Evolutionary conservation across 1,140 invertebrate genomes (phyloP).

Genomic region (Sycobia sp.): DNA sequence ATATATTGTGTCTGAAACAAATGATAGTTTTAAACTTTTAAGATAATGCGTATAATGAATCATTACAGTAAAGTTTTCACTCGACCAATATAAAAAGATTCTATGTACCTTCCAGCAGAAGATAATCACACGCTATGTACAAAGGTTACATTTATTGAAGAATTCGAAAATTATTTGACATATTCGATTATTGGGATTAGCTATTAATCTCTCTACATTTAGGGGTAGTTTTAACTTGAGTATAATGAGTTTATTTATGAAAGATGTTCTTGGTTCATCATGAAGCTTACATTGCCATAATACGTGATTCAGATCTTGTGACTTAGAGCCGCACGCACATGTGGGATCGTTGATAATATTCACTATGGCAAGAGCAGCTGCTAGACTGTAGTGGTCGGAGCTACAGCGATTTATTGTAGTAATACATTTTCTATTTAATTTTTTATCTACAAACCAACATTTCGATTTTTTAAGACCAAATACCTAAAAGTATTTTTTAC

Average conservation of each 20-base stretch:
- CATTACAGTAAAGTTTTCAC: not conserved
- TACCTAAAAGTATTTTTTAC: too few relatives aligned
- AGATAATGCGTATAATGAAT: too few relatives aligned
- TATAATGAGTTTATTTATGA: not conserved
- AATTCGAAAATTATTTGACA: not conserved
- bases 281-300: too few relatives aligned
- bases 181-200: not conserved
- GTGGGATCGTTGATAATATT: slow-evolving; percentile 17
- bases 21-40: too few relatives aligned
- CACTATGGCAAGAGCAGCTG: slow-evolving; percentile 14
- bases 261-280: not conserved
- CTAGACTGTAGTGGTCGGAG: slow-evolving; percentile 19
- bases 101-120: not conserved
- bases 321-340: slow-evolving; percentile 19
- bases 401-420: too few relatives aligned
- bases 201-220: not conserved
- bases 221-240: not conserved
- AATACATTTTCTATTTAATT: too few relatives aligned
- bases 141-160: not conserved
- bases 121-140: too few relatives aligned
- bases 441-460: not conserved
- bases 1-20: too few relatives aligned
- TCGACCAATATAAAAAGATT: too few relatives aligned
- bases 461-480: not conserved
- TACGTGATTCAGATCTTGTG: slow-evolving; percentile 2